Percentiles rank a stretch among this genome's conserved stretches.
phyloP scores from a whole-genome alignment of 2,888 invertebrate genomes.

The Cephus nigrinus region DNA sequence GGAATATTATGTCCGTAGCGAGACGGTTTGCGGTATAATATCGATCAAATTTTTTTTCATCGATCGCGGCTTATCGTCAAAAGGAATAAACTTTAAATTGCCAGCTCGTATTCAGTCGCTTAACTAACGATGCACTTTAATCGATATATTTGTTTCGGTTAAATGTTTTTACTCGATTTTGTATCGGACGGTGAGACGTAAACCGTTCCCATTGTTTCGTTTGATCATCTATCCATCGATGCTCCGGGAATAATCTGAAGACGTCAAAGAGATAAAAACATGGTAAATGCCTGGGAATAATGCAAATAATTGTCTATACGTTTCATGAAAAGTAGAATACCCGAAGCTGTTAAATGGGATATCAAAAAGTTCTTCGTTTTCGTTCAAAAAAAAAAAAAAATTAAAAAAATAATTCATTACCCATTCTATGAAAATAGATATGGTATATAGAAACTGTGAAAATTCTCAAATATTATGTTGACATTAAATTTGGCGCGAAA shows the following conservation, averaged over 20 bases:
- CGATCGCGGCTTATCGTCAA: neutral
- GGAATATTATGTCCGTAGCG: neutral
- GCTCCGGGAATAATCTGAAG: neutral
- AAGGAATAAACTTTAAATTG: neutral
- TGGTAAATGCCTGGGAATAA: no score
- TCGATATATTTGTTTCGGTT: neutral
- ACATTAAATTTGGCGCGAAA: neutral
- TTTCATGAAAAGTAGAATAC: no score
- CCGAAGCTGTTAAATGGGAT: no score
- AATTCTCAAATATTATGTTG: neutral
- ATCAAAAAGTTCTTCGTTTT: no score
- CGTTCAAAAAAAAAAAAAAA: no score
- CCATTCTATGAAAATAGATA: neutral
- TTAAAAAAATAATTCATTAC: no score
- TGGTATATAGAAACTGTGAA: neutral
- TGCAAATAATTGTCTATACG: no score
- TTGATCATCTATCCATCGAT: neutral
- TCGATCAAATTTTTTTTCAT: neutral
- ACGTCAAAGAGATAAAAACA: neutral
- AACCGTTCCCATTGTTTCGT: neutral
- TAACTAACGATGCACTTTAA: neutral
- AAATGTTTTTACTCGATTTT: neutral
- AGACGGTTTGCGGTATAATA: neutral
- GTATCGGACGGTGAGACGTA: neutral
- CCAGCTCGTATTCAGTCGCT: neutral